Evolutionary conservation across 2,888 invertebrate species (phyloP).

Genomic region (Cerceris rybyensis): DNA sequence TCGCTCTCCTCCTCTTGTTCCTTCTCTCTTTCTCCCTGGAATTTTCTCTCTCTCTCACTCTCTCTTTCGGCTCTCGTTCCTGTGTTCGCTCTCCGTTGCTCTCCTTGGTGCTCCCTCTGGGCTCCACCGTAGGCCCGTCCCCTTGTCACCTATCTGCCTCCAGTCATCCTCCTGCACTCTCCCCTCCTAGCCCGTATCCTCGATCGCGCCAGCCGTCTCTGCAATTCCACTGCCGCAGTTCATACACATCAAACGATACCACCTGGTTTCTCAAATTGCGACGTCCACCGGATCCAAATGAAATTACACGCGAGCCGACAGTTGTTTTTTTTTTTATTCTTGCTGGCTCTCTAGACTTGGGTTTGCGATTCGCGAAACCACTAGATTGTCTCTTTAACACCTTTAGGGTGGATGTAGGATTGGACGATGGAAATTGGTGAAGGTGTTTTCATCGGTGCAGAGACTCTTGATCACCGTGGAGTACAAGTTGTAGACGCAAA

Average conservation of each 20-base stretch:
- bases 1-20: constrained; percentile 55
- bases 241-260: constrained; percentile 58
- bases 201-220: constrained; percentile 46
- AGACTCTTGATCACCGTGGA: no score
- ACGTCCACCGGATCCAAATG: constrained; percentile 46
- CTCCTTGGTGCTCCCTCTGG: background rate
- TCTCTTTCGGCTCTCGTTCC: constrained; percentile 1
- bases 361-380: no score
- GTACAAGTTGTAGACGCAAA: no score
- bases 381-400: no score
- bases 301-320: constrained; percentile 41
- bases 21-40: constrained; percentile 17
- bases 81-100: background rate
- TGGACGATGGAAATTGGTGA: no score
- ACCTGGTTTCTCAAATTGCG: constrained; percentile 58
- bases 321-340: background rate
- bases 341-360: no score
- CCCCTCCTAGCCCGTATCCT: constrained; percentile 8
- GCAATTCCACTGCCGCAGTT: constrained; percentile 51
- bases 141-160: constrained; percentile 59
- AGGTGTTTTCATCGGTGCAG: no score
- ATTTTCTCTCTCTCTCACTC: constrained; percentile 21
- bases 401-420: no score
- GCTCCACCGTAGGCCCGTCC: constrained; percentile 23
- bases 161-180: constrained; percentile 39